Conservation (phyloP, 2,888 invertebrate genomes). For the Sarcophaga rosellei region DNA sequence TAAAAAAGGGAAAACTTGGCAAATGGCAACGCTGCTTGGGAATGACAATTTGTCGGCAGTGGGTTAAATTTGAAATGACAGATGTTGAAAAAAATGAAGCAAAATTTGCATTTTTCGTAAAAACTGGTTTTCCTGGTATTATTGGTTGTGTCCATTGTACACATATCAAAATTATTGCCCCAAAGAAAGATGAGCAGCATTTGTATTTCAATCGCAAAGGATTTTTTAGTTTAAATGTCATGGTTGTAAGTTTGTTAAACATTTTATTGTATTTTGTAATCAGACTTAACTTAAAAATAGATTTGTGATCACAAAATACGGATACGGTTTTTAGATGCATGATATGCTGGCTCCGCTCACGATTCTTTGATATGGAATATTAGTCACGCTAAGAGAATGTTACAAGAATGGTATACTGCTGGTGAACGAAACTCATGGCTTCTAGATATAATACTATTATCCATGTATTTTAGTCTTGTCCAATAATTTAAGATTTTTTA, state of each 20-base stretch:
- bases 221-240: constrained; percentile 15
- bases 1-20: no score
- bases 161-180: neutral
- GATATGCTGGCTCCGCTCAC: constrained; percentile 23
- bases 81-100: neutral
- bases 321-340: constrained; percentile 4
- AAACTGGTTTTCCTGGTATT: neutral
- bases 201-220: neutral
- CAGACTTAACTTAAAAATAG: no score
- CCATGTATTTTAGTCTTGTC: no score
- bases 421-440: constrained; percentile 34
- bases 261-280: neutral
- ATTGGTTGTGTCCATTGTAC: no score
- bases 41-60: neutral
- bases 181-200: neutral
- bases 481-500: no score
- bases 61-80: neutral
- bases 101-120: constrained; percentile 2
- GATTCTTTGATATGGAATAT: constrained; percentile 34
- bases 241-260: neutral
- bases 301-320: no score
- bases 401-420: constrained; percentile 31
- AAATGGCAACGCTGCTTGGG: no score
- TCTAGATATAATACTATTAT: constrained; percentile 2
- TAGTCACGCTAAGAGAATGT: constrained; percentile 14